These are phyloP conservation scores for Patella vulgata DNA, from an alignment of 1,140 invertebrate species.

Conservation along the genomic window DNA sequence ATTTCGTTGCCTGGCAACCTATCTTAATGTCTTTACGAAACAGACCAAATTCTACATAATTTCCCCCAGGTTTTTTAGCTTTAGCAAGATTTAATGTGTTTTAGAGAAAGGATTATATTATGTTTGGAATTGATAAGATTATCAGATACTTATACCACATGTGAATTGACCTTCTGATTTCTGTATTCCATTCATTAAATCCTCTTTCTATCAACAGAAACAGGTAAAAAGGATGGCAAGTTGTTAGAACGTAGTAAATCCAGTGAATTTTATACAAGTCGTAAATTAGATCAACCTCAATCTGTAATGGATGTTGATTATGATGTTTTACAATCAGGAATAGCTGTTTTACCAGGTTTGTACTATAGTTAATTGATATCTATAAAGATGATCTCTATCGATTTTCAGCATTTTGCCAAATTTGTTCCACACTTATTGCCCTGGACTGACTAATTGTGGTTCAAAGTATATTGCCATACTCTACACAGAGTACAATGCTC, in stretches of 20 bases:
- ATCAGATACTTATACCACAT: no score
- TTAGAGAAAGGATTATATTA: no score
- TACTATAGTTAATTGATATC: no score
- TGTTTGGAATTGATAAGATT: no score
- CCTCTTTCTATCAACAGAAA: no score
- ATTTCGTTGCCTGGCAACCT: no score
- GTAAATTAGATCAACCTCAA: slow-evolving; percentile 75
- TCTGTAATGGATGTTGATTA: slow-evolving; percentile 88
- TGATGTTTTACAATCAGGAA: slow-evolving; percentile 70
- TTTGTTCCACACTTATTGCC: neutral
- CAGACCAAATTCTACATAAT: no score
- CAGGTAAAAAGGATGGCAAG: neutral
- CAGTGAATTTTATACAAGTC: slow-evolving; percentile 14
- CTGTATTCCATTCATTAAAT: no score
- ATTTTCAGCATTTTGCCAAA: neutral
- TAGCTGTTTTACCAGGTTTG: slow-evolving; percentile 51
- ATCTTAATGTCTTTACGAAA: no score
- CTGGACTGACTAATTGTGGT: neutral
- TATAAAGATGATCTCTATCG: neutral
- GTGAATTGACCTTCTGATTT: no score
- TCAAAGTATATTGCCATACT: neutral
- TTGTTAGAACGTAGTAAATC: slow-evolving; percentile 1
- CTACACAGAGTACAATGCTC: neutral
- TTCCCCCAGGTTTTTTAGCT: no score
- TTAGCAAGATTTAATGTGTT: no score